Evolutionary conservation across 2,113 vertebrate genomes (phyloP).

Genomic region (Nibea albiflora): DNA sequence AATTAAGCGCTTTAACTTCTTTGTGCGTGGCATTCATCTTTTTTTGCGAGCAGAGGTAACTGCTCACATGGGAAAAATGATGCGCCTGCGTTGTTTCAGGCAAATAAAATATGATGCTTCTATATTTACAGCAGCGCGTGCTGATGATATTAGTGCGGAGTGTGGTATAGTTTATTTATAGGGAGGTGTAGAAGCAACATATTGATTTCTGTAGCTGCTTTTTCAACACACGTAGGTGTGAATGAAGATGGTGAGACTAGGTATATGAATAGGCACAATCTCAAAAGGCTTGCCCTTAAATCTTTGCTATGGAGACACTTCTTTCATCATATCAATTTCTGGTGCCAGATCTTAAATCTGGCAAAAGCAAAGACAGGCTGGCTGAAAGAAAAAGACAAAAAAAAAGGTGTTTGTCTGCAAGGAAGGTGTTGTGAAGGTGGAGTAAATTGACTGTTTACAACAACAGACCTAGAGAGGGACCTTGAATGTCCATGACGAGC

Average conservation of each 20-base stretch:
- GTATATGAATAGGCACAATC: conserved; percentile 29
- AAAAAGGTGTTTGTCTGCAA: conserved; percentile 56
- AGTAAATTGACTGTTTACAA: conserved; percentile 71
- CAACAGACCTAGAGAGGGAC: conserved; percentile 67
- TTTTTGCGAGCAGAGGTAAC: conserved; percentile 28
- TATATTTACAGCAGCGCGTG: conserved; percentile 2
- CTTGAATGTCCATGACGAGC: conserved; percentile 75
- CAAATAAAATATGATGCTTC: conserved; percentile 27
- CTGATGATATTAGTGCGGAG: background rate
- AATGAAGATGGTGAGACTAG: conserved; percentile 24
- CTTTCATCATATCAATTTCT: conserved; percentile 44
- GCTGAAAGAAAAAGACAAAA: conserved; percentile 14
- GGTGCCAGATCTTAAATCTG: conserved; percentile 40
- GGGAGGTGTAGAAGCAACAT: background rate
- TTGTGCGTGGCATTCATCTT: conserved; percentile 55
- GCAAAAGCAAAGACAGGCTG: conserved; percentile 53
- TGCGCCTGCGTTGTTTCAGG: conserved; percentile 2
- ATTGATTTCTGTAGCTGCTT: conserved; percentile 3
- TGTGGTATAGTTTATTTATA: background rate
- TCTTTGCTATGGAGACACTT: conserved; percentile 41
- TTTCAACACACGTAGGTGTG: conserved; percentile 3
- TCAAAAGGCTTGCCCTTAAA: conserved; percentile 33
- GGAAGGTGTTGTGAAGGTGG: conserved; percentile 52
- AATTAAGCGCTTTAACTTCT: conserved; percentile 52
- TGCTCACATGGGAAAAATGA: conserved; percentile 1